These are phyloP conservation scores for Pungitius pungitius DNA, from an alignment of 2,113 vertebrate species.

Conservation along the genomic window DNA sequence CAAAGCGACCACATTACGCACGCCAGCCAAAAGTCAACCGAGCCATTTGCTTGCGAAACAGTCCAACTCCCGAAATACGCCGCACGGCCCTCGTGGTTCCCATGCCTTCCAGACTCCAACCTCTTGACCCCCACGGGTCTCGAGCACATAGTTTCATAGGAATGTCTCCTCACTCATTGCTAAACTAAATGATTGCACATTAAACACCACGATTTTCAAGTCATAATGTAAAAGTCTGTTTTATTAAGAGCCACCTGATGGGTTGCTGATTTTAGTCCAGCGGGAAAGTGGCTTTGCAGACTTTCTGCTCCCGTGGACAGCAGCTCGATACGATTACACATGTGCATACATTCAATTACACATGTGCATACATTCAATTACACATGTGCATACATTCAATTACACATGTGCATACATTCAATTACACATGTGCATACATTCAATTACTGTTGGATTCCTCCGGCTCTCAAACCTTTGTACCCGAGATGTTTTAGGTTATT, in stretches of 20 bases:
- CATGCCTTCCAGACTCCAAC: conserved; percentile 49
- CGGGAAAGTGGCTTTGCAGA: not conserved
- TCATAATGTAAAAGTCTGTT: not conserved
- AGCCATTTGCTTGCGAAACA: conserved; percentile 58
- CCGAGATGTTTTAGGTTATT: not conserved
- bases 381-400: no score
- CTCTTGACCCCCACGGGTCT: conserved; percentile 39
- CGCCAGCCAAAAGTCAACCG: conserved; percentile 35
- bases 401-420: no score
- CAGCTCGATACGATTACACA: not conserved
- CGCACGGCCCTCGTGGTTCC: conserved; percentile 31
- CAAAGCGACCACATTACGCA: not conserved
- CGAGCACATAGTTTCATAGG: conserved; percentile 57
- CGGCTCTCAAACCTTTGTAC: not conserved
- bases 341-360: no score
- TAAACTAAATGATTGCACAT: not conserved
- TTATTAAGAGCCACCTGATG: not conserved
- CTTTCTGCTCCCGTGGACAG: not conserved
- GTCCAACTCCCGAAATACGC: conserved; percentile 47
- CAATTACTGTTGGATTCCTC: no score
- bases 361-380: not conserved
- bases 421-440: not conserved
- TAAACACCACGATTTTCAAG: not conserved
- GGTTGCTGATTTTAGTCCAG: not conserved
- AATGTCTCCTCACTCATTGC: conserved; percentile 42